A percentile compares a stretch with the other conserved stretches of the same genome.
phyloP scores from a whole-genome alignment of 2,113 vertebrate species.

The Tauraco erythrolophus region DNA sequence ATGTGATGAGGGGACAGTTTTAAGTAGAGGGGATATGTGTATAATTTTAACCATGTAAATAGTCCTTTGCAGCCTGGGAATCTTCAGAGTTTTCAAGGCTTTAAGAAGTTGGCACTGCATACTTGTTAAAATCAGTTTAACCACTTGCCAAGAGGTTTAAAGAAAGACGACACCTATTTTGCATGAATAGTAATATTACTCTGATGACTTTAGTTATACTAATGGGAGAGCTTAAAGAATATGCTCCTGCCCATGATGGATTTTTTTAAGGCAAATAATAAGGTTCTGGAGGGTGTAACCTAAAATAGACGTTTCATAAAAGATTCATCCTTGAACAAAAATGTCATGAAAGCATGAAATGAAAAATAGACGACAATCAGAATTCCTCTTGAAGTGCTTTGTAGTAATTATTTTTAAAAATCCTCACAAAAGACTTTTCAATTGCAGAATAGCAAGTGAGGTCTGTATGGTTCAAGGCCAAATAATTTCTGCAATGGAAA shows the following conservation, averaged over 20 bases:
- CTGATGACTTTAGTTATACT: constrained; percentile 67
- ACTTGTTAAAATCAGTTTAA: constrained; percentile 68
- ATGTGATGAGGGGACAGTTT: constrained; percentile 62
- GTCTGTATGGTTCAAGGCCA: constrained; percentile 54
- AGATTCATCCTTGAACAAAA: constrained; percentile 70
- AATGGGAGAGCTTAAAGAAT: constrained; percentile 51
- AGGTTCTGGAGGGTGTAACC: constrained; percentile 71
- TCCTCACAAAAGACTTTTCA: constrained; percentile 66
- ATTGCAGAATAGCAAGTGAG: constrained; percentile 62
- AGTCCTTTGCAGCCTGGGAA: constrained; percentile 63
- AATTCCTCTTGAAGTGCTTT: constrained; percentile 68
- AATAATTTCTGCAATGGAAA: constrained; percentile 58
- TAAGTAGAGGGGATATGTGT: constrained; percentile 63
- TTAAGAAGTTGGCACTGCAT: constrained; percentile 61
- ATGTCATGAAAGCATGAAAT: constrained; percentile 66
- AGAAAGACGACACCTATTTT: constrained; percentile 70
- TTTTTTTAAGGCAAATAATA: constrained; percentile 67
- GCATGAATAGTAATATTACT: constrained; percentile 69
- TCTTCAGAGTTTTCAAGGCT: constrained; percentile 46
- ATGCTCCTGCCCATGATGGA: constrained; percentile 26
- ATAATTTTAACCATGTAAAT: constrained; percentile 66
- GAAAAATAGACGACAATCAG: constrained; percentile 59
- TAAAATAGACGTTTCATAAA: constrained; percentile 74
- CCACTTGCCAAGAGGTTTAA: constrained; percentile 70
- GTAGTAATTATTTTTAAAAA: constrained; percentile 65